phyloP scores from a whole-genome alignment of 2,888 invertebrate species.

The Craniophora ligustri region DNA sequence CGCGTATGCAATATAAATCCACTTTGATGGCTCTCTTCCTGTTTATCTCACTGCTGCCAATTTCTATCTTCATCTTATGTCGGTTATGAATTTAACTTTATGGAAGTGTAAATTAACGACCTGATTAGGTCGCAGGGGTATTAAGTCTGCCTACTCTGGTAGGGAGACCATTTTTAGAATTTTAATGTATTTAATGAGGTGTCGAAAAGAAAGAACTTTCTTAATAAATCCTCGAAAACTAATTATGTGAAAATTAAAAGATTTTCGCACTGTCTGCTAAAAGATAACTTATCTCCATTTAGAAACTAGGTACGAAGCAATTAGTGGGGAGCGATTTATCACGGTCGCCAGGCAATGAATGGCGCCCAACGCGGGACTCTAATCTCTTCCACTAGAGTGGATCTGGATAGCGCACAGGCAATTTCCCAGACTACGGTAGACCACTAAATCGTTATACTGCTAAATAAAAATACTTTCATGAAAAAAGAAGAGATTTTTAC shows the following conservation, averaged over 20 bases:
- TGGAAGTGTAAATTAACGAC: too few relatives aligned
- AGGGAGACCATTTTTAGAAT: too few relatives aligned
- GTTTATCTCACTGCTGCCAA: constrained; percentile 34
- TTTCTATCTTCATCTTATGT: constrained; percentile 34
- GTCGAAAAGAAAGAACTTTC: too few relatives aligned
- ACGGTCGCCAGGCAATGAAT: constrained; percentile 50
- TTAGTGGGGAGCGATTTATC: constrained; percentile 54
- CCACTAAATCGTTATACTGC: constrained; percentile 29
- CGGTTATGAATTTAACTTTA: constrained; percentile 24
- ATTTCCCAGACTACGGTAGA: constrained; percentile 43
- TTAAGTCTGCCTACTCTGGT: too few relatives aligned
- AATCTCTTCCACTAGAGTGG: constrained; percentile 62
- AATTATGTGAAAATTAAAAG: background rate
- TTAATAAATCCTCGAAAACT: too few relatives aligned
- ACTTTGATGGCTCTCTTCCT: constrained; percentile 51
- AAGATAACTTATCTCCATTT: constrained; percentile 23
- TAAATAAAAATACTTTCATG: constrained; percentile 21
- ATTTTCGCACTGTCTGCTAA: background rate
- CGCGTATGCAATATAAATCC: constrained; percentile 48
- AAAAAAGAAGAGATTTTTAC: constrained; percentile 5
- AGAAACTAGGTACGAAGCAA: constrained; percentile 36
- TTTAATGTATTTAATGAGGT: too few relatives aligned
- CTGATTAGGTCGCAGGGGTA: too few relatives aligned
- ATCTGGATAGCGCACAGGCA: constrained; percentile 41
- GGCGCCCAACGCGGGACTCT: constrained; percentile 37